These are phyloP conservation scores for Psophia crepitans DNA, from an alignment of 2,113 vertebrate genomes.

Conservation along the genomic window DNA sequence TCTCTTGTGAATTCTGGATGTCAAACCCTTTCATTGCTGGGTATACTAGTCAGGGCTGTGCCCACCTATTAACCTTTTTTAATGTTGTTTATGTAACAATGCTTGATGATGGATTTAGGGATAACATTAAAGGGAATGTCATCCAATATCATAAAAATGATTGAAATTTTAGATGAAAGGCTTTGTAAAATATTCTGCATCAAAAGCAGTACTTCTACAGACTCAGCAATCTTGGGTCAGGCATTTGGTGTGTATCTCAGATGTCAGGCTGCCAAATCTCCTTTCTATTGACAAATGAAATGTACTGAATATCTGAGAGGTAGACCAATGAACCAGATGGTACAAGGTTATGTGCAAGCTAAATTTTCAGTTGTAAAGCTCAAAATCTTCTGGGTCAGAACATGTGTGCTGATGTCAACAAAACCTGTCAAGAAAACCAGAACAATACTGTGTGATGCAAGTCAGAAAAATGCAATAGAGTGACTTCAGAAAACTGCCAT, in stretches of 20 bases:
- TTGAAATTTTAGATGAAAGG: background rate
- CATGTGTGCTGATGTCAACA: background rate
- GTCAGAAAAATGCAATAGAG: background rate
- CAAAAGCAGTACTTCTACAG: background rate
- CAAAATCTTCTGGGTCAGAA: background rate
- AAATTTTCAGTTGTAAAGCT: background rate
- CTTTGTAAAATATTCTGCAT: background rate
- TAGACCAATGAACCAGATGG: background rate
- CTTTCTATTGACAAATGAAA: background rate
- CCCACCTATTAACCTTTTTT: background rate
- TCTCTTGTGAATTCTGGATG: background rate
- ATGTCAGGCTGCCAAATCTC: background rate
- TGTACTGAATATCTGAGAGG: background rate
- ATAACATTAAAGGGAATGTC: background rate
- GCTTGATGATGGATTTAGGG: background rate
- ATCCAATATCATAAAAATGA: background rate
- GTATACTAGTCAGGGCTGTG: background rate
- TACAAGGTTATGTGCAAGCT: background rate
- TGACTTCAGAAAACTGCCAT: background rate
- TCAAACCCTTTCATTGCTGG: background rate
- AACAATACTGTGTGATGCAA: background rate
- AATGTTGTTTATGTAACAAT: background rate
- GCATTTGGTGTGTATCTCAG: background rate
- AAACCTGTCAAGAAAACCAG: background rate
- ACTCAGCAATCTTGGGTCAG: background rate